These are phyloP conservation scores for Pseudonaja textilis DNA, from an alignment of 2,113 vertebrate genomes.

Conservation along the genomic window DNA sequence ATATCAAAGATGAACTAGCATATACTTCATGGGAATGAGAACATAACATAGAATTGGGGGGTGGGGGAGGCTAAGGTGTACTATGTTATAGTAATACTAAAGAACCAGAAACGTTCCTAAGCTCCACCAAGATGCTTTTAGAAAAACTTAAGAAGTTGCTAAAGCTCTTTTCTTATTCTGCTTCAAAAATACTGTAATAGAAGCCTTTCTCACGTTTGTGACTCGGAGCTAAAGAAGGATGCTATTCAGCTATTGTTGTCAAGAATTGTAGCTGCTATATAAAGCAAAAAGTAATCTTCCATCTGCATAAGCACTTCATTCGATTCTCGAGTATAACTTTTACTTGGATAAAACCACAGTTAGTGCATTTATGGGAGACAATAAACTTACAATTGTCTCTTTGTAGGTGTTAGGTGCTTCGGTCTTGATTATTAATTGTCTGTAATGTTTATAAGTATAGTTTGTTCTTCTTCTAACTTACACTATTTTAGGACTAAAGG, in stretches of 20 bases:
- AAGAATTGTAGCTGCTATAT: background rate
- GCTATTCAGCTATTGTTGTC: background rate
- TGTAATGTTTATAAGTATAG: background rate
- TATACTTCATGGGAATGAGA: background rate
- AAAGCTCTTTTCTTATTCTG: background rate
- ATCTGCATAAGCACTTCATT: background rate
- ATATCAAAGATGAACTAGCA: no score
- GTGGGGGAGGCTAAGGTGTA: background rate
- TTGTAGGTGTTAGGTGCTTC: rapidly evolving
- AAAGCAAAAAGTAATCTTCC: slow-evolving; percentile 3
- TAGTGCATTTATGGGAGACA: background rate
- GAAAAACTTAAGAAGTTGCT: background rate
- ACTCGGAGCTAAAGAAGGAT: background rate
- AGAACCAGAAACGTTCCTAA: background rate
- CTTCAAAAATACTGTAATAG: background rate
- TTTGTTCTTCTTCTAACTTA: background rate
- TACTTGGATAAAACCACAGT: background rate
- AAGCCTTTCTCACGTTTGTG: background rate
- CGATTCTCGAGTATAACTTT: background rate
- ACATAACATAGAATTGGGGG: background rate
- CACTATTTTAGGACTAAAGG: background rate
- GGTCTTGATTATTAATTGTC: background rate
- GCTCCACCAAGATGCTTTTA: background rate
- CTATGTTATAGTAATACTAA: background rate
- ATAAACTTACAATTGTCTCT: background rate